phyloP scores from a whole-genome alignment of 1,140 invertebrate species.

The Radopholus similis region DNA sequence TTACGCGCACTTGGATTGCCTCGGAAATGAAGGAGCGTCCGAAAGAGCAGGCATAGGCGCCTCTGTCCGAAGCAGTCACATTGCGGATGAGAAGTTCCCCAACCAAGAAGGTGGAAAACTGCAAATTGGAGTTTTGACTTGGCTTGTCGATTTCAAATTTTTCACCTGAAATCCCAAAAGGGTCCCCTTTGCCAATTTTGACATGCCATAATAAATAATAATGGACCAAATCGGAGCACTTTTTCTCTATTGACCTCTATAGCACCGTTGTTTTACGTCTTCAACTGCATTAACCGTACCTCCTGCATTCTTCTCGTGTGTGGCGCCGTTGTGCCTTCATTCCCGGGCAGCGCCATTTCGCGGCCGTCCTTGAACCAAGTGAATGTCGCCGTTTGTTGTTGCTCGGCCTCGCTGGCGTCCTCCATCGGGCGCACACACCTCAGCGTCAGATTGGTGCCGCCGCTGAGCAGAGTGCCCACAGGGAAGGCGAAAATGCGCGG shows the following conservation, averaged over 20 bases:
- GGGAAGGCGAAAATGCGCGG: conserved; percentile 12
- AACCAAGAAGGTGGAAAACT: not conserved
- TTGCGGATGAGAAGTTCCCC: conserved; percentile 8
- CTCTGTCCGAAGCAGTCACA: not conserved
- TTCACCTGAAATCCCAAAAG: not conserved
- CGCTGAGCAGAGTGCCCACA: conserved; percentile 9
- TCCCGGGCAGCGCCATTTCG: not conserved
- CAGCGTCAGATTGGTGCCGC: conserved; percentile 4
- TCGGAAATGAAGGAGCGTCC: conserved; percentile 15
- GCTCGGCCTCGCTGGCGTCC: not conserved
- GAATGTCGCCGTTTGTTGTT: not conserved
- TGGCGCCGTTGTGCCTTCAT: too few species aligned
- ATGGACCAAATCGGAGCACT: not conserved
- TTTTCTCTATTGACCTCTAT: not conserved
- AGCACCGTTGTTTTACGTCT: not conserved
- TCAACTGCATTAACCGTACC: not conserved
- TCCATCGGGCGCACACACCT: conserved; percentile 4
- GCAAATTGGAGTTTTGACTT: not conserved
- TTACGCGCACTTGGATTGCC: conserved; percentile 1
- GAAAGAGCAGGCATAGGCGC: conserved; percentile 14
- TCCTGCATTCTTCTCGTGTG: not conserved
- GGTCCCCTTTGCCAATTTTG: too few species aligned
- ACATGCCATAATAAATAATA: not conserved
- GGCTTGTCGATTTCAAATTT: not conserved
- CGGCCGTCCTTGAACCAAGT: conserved; percentile 12